Conservation (phyloP, 2,113 vertebrate genomes). For the Phyllopteryx taeniolatus region DNA sequence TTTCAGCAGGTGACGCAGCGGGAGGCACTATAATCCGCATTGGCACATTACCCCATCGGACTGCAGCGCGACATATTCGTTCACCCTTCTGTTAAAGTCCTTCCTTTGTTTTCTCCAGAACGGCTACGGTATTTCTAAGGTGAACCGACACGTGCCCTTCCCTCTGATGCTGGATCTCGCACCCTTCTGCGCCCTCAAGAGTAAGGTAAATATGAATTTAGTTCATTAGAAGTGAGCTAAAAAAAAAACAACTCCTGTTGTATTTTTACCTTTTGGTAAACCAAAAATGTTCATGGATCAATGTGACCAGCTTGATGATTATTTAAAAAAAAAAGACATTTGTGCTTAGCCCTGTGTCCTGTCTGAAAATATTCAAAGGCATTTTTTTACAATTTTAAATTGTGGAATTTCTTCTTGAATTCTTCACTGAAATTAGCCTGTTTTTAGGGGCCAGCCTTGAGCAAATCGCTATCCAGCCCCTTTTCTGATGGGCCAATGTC, state of each 20-base stretch:
- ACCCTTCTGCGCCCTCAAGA: slow-evolving; percentile 87
- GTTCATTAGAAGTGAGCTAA: neutral
- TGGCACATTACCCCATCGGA: neutral
- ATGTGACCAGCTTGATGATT: neutral
- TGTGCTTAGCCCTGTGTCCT: too few species aligned
- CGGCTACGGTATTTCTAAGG: slow-evolving; percentile 88
- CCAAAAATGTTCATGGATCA: neutral
- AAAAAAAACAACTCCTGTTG: too few species aligned
- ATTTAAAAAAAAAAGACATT: too few species aligned
- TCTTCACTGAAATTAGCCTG: too few species aligned
- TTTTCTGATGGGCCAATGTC: too few species aligned
- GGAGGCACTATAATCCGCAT: neutral
- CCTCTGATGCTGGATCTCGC: slow-evolving; percentile 89
- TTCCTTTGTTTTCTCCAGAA: slow-evolving; percentile 66
- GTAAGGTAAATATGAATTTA: slow-evolving; percentile 79
- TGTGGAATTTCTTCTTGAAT: too few species aligned
- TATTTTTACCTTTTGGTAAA: neutral
- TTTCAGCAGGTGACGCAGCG: slow-evolving; percentile 85
- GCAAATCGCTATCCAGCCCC: too few species aligned
- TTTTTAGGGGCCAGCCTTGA: too few species aligned
- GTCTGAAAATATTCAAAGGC: too few species aligned
- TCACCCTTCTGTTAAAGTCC: neutral
- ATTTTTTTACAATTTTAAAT: too few species aligned
- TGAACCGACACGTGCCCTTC: slow-evolving; percentile 90
- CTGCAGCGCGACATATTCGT: neutral